These are phyloP conservation scores for Carcinoscorpius rotundicauda DNA, from an alignment of 1,140 invertebrate species.

Conservation along the genomic window DNA sequence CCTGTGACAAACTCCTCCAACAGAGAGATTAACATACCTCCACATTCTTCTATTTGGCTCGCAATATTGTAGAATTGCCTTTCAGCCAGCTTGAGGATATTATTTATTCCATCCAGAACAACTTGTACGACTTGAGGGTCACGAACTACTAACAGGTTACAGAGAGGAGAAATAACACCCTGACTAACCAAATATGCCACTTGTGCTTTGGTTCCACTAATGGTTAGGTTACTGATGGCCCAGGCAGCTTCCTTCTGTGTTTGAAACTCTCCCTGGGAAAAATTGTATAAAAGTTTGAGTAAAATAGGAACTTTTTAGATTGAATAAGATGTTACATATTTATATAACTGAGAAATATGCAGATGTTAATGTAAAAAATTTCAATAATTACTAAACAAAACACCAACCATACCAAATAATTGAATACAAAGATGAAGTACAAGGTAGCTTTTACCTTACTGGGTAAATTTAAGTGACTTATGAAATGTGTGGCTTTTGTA, in stretches of 20 bases:
- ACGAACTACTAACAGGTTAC: slow-evolving; percentile 70
- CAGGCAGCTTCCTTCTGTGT: slow-evolving; percentile 98
- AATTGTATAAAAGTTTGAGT: neutral
- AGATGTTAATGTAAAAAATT: too few species aligned
- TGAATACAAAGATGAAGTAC: too few species aligned
- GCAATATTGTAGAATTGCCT: slow-evolving; percentile 54
- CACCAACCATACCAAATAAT: too few species aligned
- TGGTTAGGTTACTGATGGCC: slow-evolving; percentile 97
- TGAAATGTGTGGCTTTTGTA: too few species aligned
- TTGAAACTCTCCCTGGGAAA: slow-evolving; percentile 82
- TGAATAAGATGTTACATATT: too few species aligned
- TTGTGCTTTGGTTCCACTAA: slow-evolving; percentile 88
- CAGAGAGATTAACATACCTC: slow-evolving; percentile 38
- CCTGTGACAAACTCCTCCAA: neutral
- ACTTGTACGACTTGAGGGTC: slow-evolving; percentile 76
- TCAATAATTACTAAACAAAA: too few species aligned
- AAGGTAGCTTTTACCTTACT: too few species aligned
- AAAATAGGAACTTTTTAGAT: too few species aligned
- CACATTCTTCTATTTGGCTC: slow-evolving; percentile 80
- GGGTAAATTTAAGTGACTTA: too few species aligned
- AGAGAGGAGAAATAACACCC: slow-evolving; percentile 82
- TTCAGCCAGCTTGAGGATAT: slow-evolving; percentile 73
- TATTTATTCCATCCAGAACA: slow-evolving; percentile 80
- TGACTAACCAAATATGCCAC: slow-evolving; percentile 61
- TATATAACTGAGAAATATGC: too few species aligned